Evolutionary conservation across 2,888 invertebrate genomes (phyloP).

Genomic region (Acanthopleura granulata): DNA sequence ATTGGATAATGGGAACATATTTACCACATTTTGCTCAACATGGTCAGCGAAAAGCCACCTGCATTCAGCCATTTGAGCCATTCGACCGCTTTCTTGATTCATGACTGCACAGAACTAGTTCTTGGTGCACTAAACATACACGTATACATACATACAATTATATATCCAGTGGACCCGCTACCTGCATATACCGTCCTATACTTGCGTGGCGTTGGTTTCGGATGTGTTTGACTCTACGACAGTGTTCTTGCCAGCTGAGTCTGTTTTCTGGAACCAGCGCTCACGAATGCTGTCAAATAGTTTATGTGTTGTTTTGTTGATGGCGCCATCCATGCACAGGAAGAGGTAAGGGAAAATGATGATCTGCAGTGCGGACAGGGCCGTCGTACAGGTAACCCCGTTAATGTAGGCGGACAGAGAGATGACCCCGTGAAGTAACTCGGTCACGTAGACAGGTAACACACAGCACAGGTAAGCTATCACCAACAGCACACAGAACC

Average conservation of each 20-base stretch:
- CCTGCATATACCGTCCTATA: background rate
- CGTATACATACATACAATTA: no score
- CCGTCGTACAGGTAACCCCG: slow-evolving; percentile 50
- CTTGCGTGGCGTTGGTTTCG: slow-evolving; percentile 13
- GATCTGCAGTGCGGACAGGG: slow-evolving; percentile 54
- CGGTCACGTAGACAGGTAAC: slow-evolving; percentile 53
- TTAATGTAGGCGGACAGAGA: slow-evolving; percentile 47
- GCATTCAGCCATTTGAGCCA: no score
- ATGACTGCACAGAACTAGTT: no score
- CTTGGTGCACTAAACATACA: no score
- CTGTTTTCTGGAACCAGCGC: background rate
- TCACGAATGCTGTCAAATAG: slow-evolving; percentile 25
- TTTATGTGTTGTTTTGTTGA: slow-evolving; percentile 44
- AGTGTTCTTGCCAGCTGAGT: background rate
- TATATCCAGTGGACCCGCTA: no score
- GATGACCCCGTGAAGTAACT: slow-evolving; percentile 42
- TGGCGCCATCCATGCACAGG: slow-evolving; percentile 49
- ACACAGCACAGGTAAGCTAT: slow-evolving; percentile 50
- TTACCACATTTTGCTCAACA: no score
- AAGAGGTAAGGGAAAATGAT: slow-evolving; percentile 58
- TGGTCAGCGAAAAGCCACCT: no score
- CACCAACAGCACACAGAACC: slow-evolving; percentile 35
- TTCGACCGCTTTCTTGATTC: no score
- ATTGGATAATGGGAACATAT: no score
- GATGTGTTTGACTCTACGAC: background rate